Base-by-base conservation (phyloP, 2,113 vertebrate species). In the Chlorodrepanis virens region DNA sequence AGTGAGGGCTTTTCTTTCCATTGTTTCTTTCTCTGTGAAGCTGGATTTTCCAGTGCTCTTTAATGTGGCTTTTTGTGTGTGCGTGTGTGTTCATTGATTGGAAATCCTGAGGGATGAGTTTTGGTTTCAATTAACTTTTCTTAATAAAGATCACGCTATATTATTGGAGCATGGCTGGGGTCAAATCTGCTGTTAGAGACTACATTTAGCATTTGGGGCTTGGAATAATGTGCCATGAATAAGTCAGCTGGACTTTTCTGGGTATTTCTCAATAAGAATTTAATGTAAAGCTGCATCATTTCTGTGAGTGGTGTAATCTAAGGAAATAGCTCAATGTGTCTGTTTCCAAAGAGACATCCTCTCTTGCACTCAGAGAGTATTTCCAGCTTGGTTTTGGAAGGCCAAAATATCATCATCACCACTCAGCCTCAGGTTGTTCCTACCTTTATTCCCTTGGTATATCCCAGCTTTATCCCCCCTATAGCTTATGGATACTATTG, bases 1-100 rank as follows among this genome's bases (percentile, higher is more conserved):
- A 96, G 93, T 9, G 63, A 93, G 57, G 28, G 22, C 78, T 93
- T 93, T 92, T 87, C 95, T 93, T 96, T 83, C 92, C 93, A 93
- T 89, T 95, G 94, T 95, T 35, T 60, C 39, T 89, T 79, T 84
- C 80, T 90, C 86, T 45, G 44, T 56, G 61, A 89, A 81, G 78
- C 64, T 83, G 37, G 53, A 79, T 90, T 96, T 94, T 94, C 80
- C 92, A 63, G 49, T 6, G 44, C 25, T 87, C 68, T 93, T 85
- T 45, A 84, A 53, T 15, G 35, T 25, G 14, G 44, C 12, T 44
- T 59, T 47, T 39, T 31, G 20, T 42, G 23, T n/a, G 23, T 21
- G 23, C 12, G 8, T 25, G 14, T 53, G 24, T 37, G 35, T 37
- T 76, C 59, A 39, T n/a, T 44, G 84, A 91, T 47, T 87, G 83